Evolutionary conservation across 35 echinoderm and acorn worm genomes (phyloP), one percentile per base, ranked within the genome.

Genomic region (Lytechinus variegatus): DNA sequence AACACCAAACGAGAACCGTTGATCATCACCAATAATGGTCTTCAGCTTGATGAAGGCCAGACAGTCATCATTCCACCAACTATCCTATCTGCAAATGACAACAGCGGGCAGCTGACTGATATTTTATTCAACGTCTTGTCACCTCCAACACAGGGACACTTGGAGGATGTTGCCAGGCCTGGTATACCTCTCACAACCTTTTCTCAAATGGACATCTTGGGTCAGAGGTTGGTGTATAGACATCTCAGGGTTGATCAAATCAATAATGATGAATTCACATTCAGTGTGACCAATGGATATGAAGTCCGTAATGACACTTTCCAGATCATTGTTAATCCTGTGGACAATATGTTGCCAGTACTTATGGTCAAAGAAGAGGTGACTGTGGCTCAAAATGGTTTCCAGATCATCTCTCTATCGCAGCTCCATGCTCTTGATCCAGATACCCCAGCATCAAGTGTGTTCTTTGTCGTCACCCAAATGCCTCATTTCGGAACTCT

Each of bases 221-320:
- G 96, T 44, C 97, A 96, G 9, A 91, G 96, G 54, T 95, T 99
- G n/a, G 94, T 99, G 21, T 99, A 99, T 58, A 95, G 72, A 27
- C 98, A 99, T 86, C 58, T 95, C 29, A 95, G 97, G 53, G 96
- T 95, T 19, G 96, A 99, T 54, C 86, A 95, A 54, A 95, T 99
- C 10, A 91, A 96, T 6, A 97, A 98, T 71, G 98, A 99, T 29
- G 89, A 86, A 19, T 96, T 99, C 24, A 96, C 94, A 9, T 97
- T 99, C 72, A 97, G 97, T 29, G 97, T 99, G 10, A 98, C 96
- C 53, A 99, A 98, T 92, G 98, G 98, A 6, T 97, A 97, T 27
- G 92, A 97, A 88, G 92, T 95, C 4, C 96, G 95, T 54, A 98
- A 98, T 60, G 98, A 98, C 87, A 98, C 97, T 6, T 97, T 99